Base-by-base conservation (phyloP, 2,113 vertebrate species). In the Ariopsis seemanni region DNA sequence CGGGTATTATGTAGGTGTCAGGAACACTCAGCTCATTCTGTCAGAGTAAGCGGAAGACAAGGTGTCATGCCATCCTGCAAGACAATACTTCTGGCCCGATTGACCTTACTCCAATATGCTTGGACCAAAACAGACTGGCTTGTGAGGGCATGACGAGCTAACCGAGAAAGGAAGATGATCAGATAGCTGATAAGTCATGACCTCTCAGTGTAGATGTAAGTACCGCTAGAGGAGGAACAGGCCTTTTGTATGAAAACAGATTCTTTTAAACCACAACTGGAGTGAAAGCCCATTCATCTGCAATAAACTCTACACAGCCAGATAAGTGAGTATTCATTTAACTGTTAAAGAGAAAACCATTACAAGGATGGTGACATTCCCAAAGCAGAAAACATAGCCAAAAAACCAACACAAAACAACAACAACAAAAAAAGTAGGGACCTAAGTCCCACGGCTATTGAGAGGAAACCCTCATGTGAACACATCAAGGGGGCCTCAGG, bases 1-100 rank as follows among this genome's bases (percentile, higher is more conserved):
- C 85, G 92, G 69, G 93, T 92, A 96, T 97, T 97, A 96, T 96
- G 94, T 90, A 94, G 93, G 93, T 97, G 97, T 97, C 97, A 97
- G 93, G 95, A 96, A 93, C 91, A 94, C 94, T 97, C 91, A 96
- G 96, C 94, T 96, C 96, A 96, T 93, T 94, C 90, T 87, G 90
- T 87, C 89, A 88, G 84, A n/a, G 90, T 86, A 88, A 89, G 67
- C 30, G 58, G 89, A 90, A 85, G 86, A 75, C 4, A 94, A 95
- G 94, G 94, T 94, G 94, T 90, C 94, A 95, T 94, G 93, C 89
- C 94, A 95, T 96, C 96, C 94, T 95, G 95, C 95, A 96, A 95
- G 94, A 95, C 95, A 95, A 96, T 95, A 94, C 93, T 95, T 96
- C 94, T 95, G 93, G 91, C 95, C 95, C 93, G 94, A 94, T 94